Evolutionary conservation across 2,888 invertebrate genomes (phyloP), one percentile per base, ranked within the genome.

Genomic region (Synanthedon formicaeformis): DNA sequence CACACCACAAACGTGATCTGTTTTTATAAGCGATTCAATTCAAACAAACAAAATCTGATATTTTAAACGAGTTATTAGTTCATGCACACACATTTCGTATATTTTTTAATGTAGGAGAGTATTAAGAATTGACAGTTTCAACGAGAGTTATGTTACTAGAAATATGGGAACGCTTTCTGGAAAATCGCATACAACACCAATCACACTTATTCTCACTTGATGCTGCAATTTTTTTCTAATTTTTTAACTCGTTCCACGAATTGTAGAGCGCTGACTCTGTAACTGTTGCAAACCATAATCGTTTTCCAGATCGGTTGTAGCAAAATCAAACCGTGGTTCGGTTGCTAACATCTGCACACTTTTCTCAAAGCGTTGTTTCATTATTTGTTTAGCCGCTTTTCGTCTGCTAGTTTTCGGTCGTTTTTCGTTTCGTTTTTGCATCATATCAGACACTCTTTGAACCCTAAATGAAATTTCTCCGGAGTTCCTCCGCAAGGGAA

Each of bases 221-320:
- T 85, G 84, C 60, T 84, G 83, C 58, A 87, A 62, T 84, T 77
- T 56, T 75, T 77, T 67, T 86, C 96, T 73, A 96, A 88, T 65
- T 92, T 91, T 90, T 93, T 93, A 57, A 96, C 94, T 57, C 96
- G 90, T 75, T 94, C 94, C 80, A 92, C 92, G 82, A 96, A 96
- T 72, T 93, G 91, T 6, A 94, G 93, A 13, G 96, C 95, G 54
- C 92, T 93, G 77, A 95, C 94, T 52, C 96, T 90, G 81, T 96
- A n/a, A 96, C 69, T 95, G 89, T 81, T 93, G 94, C 68, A 96
- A 89, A 27, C 94, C 94, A 55, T 81, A 78, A 82, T 95, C 94
- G 81, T 95, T 93, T 81, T 95, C 93, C 69, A 94, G 91, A 56
- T 94, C 92, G 3, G 88, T 88, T 34, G 91, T 90, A 52, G 89